Percentiles rank a stretch among this genome's conserved stretches.
Evolutionary conservation across 2,797 vertebrate species (phyloP).

Genomic region (Alauda arvensis): DNA sequence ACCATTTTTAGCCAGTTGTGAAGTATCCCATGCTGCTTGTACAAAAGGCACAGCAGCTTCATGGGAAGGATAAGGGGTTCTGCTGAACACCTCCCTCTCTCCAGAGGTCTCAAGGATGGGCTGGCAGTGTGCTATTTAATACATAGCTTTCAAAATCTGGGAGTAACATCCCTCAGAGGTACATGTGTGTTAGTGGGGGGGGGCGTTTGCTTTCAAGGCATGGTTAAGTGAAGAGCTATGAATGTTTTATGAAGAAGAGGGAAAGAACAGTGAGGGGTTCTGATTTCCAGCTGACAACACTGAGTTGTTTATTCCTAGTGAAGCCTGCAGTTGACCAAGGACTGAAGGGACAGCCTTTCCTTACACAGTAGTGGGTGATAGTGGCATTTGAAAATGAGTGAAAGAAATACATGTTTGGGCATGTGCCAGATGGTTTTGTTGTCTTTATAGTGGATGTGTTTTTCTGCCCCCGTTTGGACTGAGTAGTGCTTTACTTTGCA

Average conservation of each 20-base stretch:
- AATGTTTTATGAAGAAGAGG: conserved; percentile 15
- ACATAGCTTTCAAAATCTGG: neutral
- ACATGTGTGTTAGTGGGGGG: neutral
- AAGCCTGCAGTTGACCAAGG: neutral
- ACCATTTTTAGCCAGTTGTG: neutral
- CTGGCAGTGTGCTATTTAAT: neutral
- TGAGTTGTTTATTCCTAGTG: neutral
- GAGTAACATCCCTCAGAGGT: neutral
- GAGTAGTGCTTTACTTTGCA: neutral
- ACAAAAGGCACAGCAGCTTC: neutral
- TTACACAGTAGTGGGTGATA: neutral
- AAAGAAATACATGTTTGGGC: neutral
- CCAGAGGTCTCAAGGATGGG: neutral
- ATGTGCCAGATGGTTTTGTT: neutral
- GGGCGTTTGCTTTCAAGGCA: neutral
- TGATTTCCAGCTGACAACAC: rapidly evolving
- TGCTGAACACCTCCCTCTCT: neutral
- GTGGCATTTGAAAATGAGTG: neutral
- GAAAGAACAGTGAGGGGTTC: neutral
- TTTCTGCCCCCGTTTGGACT: rapidly evolving
- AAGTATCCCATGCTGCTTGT: neutral
- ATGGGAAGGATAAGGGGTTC: neutral
- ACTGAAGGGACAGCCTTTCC: neutral
- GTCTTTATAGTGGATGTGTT: neutral
- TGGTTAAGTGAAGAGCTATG: neutral